Evolutionary conservation across 2,797 vertebrate genomes (phyloP).

Genomic region (Atherinosoma microstoma): DNA sequence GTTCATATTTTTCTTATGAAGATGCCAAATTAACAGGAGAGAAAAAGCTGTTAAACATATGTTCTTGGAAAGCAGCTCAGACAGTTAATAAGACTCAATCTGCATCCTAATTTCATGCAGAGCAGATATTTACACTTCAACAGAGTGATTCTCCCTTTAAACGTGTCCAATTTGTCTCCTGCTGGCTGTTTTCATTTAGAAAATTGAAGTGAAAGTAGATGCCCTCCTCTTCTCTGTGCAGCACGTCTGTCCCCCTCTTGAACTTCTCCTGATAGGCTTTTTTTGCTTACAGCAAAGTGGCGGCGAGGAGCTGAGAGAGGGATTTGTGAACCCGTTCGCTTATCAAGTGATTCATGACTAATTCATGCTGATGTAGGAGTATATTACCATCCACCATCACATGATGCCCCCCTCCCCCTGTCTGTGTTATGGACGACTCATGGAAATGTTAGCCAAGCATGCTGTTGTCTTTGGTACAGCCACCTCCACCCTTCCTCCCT

Average conservation of each 20-base stretch:
- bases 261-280: conserved; percentile 20
- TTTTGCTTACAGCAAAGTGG: conserved; percentile 32
- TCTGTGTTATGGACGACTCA: conserved; percentile 19
- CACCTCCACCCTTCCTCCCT: not conserved
- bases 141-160: not conserved
- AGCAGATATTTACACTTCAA: not conserved
- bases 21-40: not conserved
- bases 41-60: not conserved
- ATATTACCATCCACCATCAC: conserved; percentile 47
- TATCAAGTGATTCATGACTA: conserved; percentile 66
- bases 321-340: conserved; percentile 48
- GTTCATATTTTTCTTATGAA: not conserved
- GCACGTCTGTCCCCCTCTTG: not conserved
- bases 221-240: not conserved
- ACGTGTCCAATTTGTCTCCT: not conserved
- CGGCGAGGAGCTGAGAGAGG: conserved; percentile 51
- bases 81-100: not conserved
- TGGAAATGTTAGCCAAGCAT: conserved; percentile 31
- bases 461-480: conserved; percentile 20
- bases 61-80: not conserved
- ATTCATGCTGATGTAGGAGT: conserved; percentile 73
- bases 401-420: conserved; percentile 17
- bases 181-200: not conserved
- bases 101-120: not conserved
- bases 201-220: not conserved